These are phyloP conservation scores for Anolis carolinensis DNA, from an alignment of 2,113 vertebrate species.

Conservation along the genomic window DNA sequence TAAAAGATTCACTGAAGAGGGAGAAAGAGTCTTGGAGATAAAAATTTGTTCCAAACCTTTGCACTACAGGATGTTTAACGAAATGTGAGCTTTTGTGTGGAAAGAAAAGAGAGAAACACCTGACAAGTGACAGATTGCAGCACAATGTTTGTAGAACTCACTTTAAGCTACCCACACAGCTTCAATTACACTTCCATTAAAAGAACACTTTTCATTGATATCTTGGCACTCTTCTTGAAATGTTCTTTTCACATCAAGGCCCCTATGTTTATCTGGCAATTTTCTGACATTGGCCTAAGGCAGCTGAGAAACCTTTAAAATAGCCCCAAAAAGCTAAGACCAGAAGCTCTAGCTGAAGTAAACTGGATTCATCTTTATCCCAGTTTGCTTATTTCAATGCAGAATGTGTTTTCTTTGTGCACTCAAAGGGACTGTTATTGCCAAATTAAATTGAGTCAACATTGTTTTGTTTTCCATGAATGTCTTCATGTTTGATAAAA, in stretches of 20 bases:
- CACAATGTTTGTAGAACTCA: not conserved
- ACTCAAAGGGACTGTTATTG: not conserved
- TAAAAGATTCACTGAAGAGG: not conserved
- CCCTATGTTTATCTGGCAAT: not conserved
- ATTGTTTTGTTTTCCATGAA: not conserved
- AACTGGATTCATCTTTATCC: not conserved
- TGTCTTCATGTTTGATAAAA: conserved; percentile 20
- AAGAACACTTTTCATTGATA: not conserved
- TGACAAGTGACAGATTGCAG: not conserved
- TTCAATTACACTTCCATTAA: not conserved
- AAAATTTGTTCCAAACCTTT: not conserved
- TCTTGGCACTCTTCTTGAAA: not conserved
- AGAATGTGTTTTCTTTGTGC: not conserved
- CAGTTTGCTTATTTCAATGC: not conserved
- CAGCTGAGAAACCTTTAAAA: not conserved
- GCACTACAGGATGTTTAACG: too few relatives aligned
- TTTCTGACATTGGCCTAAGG: not conserved
- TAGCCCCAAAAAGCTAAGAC: not conserved
- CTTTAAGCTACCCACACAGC: not conserved
- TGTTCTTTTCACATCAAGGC: not conserved
- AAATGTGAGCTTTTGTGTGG: not conserved
- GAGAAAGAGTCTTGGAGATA: too few relatives aligned
- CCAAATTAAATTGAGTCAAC: conserved; percentile 28
- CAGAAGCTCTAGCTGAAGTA: not conserved
- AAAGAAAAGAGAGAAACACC: not conserved